Evolutionary conservation across 2,888 invertebrate genomes (phyloP).

Genomic region (Cantharis nigra): DNA sequence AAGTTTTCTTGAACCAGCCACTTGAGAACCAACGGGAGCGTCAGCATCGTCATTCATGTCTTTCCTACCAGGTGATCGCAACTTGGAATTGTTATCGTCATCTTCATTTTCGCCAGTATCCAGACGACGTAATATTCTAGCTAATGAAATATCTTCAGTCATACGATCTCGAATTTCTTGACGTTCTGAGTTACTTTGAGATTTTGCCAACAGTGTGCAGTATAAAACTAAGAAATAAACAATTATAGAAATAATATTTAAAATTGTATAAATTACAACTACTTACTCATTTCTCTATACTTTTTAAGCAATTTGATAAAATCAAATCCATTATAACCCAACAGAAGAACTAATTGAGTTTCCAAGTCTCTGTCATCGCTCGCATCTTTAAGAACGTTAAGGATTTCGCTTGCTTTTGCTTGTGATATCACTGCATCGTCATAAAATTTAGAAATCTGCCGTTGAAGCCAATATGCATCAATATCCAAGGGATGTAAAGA

Average conservation of each 20-base stretch:
- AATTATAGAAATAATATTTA: not conserved
- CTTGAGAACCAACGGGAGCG: slow-evolving; percentile 64
- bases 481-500: slow-evolving; percentile 92
- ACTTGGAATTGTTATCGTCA: slow-evolving; percentile 57
- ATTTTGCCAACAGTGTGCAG: slow-evolving; percentile 93
- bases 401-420: slow-evolving; percentile 81
- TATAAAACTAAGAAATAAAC: slow-evolving; percentile 71
- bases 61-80: slow-evolving; percentile 47
- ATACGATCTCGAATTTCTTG: slow-evolving; percentile 87
- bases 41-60: slow-evolving; percentile 51
- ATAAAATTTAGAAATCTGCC: slow-evolving; percentile 90
- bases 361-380: slow-evolving; percentile 96
- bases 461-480: slow-evolving; percentile 98
- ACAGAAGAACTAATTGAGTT: slow-evolving; percentile 89
- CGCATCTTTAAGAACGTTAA: slow-evolving; percentile 86
- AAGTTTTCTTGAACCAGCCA: slow-evolving; percentile 72
- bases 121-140: slow-evolving; percentile 83
- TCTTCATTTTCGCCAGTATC: slow-evolving; percentile 63
- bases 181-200: slow-evolving; percentile 92
- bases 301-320: slow-evolving; percentile 94
- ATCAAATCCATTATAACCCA: slow-evolving; percentile 97
- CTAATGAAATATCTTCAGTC: slow-evolving; percentile 79
- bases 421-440: slow-evolving; percentile 97
- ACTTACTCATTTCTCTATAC: slow-evolving; percentile 81
- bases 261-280: slow-evolving; percentile 3